These are phyloP conservation scores for Plestiodon gilberti DNA, from an alignment of 2,113 vertebrate genomes.

Conservation along the genomic window DNA sequence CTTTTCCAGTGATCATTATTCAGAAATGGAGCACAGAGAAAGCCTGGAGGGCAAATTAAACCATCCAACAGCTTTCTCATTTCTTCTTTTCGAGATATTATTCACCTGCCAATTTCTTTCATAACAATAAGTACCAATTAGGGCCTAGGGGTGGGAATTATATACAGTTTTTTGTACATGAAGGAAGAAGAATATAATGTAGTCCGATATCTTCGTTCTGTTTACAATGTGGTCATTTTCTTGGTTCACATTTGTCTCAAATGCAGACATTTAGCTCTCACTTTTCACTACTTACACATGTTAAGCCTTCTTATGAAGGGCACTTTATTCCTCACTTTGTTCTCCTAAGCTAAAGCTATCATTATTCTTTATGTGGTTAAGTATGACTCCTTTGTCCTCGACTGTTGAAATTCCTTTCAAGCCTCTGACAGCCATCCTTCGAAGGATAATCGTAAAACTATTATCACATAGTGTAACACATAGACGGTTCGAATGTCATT, in stretches of 20 bases:
- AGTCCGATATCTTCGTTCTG: neutral
- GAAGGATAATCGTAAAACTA: slow-evolving; percentile 54
- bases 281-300: slow-evolving; percentile 54
- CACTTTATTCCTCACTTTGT: slow-evolving; percentile 50
- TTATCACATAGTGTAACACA: neutral
- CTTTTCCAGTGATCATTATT: slow-evolving; percentile 47
- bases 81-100: slow-evolving; percentile 11
- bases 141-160: slow-evolving; percentile 25
- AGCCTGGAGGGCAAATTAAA: slow-evolving; percentile 44
- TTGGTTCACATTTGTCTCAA: slow-evolving; percentile 36
- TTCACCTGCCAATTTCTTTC: neutral
- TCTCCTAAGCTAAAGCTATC: slow-evolving; percentile 39
- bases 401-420: slow-evolving; percentile 54
- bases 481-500: slow-evolving; percentile 46
- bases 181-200: neutral
- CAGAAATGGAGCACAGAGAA: slow-evolving; percentile 27
- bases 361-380: slow-evolving; percentile 54
- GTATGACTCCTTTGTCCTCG: slow-evolving; percentile 40
- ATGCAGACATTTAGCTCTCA: slow-evolving; percentile 19
- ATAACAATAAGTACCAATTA: slow-evolving; percentile 15
- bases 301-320: slow-evolving; percentile 45
- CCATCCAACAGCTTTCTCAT: slow-evolving; percentile 29
- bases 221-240: slow-evolving; percentile 26
- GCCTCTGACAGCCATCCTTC: slow-evolving; percentile 32
- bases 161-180: neutral